Percentiles rank a stretch among this genome's conserved stretches.
These are phyloP conservation scores for Phalanger gymnotis DNA, from an alignment of 2,797 vertebrate species.

Conservation along the genomic window DNA sequence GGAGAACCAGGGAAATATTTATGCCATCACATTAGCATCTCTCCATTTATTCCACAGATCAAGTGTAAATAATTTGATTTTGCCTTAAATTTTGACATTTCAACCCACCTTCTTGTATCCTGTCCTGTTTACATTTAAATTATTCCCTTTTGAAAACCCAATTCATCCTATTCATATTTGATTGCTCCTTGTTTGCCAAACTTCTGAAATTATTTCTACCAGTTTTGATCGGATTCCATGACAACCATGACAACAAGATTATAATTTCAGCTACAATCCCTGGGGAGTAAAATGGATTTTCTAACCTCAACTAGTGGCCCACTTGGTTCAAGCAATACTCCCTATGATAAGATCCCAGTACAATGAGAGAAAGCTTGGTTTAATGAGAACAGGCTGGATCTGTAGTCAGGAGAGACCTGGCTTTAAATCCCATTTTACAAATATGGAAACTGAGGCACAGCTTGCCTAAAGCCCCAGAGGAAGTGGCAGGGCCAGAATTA, in stretches of 20 bases:
- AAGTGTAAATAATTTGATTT: slow-evolving; percentile 38
- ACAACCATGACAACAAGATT: slow-evolving; percentile 29
- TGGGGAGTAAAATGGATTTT: neutral
- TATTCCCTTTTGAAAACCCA: slow-evolving; percentile 53
- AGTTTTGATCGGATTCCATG: slow-evolving; percentile 31
- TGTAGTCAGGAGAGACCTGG: neutral
- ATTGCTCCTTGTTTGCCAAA: neutral
- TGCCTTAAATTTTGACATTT: slow-evolving; percentile 24
- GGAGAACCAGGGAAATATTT: slow-evolving; percentile 67
- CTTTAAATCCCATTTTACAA: slow-evolving; percentile 16
- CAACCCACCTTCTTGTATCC: slow-evolving; percentile 19
- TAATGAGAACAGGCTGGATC: slow-evolving; percentile 6
- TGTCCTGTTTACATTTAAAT: slow-evolving; percentile 37
- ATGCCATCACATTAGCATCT: slow-evolving; percentile 67
- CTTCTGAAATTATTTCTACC: slow-evolving; percentile 9
- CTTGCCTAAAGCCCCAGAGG: neutral
- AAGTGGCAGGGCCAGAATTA: neutral
- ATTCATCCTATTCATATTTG: neutral
- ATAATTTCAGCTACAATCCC: neutral
- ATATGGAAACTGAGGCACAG: neutral
- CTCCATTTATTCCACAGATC: slow-evolving; percentile 61
- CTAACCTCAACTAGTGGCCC: neutral
- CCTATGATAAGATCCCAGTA: slow-evolving; percentile 30
- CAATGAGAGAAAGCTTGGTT: slow-evolving; percentile 6
- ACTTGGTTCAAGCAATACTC: neutral